A percentile compares a stretch with the other conserved stretches of the same genome.
Evolutionary conservation across 2,888 invertebrate genomes (phyloP).

Genomic region (Oligia strigilis): DNA sequence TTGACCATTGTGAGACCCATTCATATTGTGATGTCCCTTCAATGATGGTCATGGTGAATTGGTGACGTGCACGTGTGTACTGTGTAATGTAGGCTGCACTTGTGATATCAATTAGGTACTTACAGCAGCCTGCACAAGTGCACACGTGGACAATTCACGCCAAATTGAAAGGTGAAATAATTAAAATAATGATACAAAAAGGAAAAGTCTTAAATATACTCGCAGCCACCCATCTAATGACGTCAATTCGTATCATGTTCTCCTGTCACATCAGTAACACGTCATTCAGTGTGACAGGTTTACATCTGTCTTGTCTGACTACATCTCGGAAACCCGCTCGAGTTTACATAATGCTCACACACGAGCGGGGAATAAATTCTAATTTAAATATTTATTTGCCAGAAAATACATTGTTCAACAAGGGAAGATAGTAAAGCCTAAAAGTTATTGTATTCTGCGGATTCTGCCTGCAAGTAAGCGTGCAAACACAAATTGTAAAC

Average conservation of each 20-base stretch:
- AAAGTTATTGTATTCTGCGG: too few relatives aligned
- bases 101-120: not conserved
- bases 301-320: conserved; percentile 5
- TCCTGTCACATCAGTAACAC: not conserved
- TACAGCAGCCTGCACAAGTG: not conserved
- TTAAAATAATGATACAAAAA: not conserved
- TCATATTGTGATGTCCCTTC: conserved; percentile 14
- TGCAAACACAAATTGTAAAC: too few relatives aligned
- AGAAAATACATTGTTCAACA: too few relatives aligned
- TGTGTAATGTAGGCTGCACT: not conserved
- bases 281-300: not conserved
- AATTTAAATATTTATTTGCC: too few relatives aligned
- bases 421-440: too few relatives aligned
- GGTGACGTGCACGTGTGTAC: not conserved
- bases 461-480: too few relatives aligned
- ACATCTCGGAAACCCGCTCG: not conserved
- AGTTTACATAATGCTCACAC: not conserved
- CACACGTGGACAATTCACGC: not conserved
- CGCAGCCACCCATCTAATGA: not conserved
- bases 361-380: conserved; percentile 3
- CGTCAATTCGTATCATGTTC: not conserved
- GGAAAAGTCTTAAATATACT: not conserved
- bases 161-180: not conserved
- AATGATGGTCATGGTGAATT: conserved; percentile 4
- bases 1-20: conserved; percentile 29